Base-by-base conservation (phyloP, 2,113 vertebrate genomes). In the Hirundichthys speculiger region DNA sequence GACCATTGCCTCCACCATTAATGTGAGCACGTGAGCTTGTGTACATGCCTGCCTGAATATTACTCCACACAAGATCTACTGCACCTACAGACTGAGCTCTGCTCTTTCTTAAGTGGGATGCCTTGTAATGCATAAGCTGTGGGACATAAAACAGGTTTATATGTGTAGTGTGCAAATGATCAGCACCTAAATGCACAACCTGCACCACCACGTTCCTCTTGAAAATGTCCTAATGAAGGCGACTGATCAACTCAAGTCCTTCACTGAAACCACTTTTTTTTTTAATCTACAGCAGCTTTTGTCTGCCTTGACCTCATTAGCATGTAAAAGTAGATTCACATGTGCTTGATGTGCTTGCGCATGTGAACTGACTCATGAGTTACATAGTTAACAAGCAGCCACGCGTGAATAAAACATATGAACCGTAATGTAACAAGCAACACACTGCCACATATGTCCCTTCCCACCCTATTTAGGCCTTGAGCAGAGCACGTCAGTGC, bases 301-400 rank as follows among this genome's bases (percentile, higher is more conserved):
- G 61, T 77, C 40, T 60, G 41, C 75, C 43, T 41, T 80, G 83
- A 89, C 85, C 88, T 86, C 81, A 82, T 89, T 91, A 81, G 53
- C 69, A 85, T 84, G 72, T 66, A 49, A 60, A 86, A 90, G 79
- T 79, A 76, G 60, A 80, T 88, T 79, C 85, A 89, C 89, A 83
- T 91, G 87, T 68, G 73, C 69, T 24, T 47, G 50, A 38, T 47
- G 57, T 83, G 81, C 49, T 68, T 66, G 58, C 25, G 73, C 77
- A 83, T 88, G 83, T 88, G 73, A 87, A 90, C 87, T 80, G 87
- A 87, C 90, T 82, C 75, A 59, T 77, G 4, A 88, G 90, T 85
- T 86, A 80, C 69, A 78, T 88, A 58, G 68, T 83, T 78, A 85
- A 84, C 55, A 63, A 77, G 77, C 85, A 84, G 51, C 66, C 63